Evolutionary conservation across 2,797 vertebrate species (phyloP), one percentile per base, ranked within the genome.

Genomic region (Falco naumanni): DNA sequence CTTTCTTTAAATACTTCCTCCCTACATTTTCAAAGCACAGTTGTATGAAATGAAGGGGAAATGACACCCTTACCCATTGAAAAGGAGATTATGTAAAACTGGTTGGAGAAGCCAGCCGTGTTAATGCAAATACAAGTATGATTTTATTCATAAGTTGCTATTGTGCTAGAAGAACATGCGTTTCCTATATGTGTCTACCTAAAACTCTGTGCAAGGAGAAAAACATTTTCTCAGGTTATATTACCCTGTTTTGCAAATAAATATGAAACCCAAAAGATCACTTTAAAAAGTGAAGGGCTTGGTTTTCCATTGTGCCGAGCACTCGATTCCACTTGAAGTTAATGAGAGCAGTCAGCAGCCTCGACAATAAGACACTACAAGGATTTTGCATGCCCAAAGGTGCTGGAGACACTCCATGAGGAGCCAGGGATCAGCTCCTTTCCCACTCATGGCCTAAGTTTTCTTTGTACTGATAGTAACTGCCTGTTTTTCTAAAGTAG

Each of bases 71-170:
- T 97, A 93, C 94, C 96, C 97, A 97, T 97, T 98, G 97, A 98
- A 98, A 97, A 98, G 94, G 97, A 98, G 98, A 98, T 98, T 98
- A 98, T 98, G 97, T 97, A 98, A 98, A 98, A 98, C 68, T 96
- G 95, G 96, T 95, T 95, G 95, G 96, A 97, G 97, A 98, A 98
- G 97, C 97, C 97, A 98, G 97, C 97, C 88, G 89, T 96, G 94
- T 60, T 92, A 97, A 97, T 97, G 97, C 97, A 97, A 97, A 97
- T 97, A 98, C 97, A 98, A 98, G 97, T 97, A 97, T 97, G 95
- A 97, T 97, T 96, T 98, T 98, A 98, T 97, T 88, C 82, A 95
- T 97, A 97, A 97, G 97, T 97, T 96, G 94, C 96, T 80, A 89
- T 95, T 91, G 97, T 95, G 60, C 31, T 50, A 70, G 88, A 71